Evolutionary conservation across 2,113 vertebrate genomes (phyloP).

Genomic region (Epinephelus moara): DNA sequence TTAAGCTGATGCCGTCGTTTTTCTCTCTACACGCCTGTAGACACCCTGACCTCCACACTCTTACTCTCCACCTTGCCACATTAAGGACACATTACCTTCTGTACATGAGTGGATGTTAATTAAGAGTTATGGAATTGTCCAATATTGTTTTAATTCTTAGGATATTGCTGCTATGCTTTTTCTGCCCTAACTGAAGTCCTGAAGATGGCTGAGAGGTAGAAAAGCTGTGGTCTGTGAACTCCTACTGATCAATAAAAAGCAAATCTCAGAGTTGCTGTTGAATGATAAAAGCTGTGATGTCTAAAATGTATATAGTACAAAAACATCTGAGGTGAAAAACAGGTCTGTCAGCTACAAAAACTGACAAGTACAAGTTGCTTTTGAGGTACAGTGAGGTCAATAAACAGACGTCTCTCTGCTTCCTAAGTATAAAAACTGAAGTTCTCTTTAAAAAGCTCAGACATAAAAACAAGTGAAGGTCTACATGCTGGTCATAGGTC

Average conservation of each 20-base stretch:
- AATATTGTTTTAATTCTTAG: not conserved
- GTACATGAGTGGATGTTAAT: not conserved
- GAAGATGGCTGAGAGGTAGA: conserved; percentile 8
- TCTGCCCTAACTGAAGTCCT: not conserved
- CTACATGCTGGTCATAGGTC: not conserved
- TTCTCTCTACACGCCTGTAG: not conserved
- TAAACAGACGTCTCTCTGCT: not conserved
- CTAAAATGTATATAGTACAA: conserved; percentile 8
- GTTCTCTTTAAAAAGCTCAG: not conserved
- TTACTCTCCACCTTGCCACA: not conserved
- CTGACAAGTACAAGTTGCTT: not conserved
- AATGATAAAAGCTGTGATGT: conserved; percentile 2
- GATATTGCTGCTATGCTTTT: not conserved
- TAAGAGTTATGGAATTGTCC: not conserved
- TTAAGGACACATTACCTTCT: not conserved
- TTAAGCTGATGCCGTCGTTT: not conserved
- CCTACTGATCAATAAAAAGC: not conserved
- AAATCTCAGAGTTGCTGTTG: not conserved
- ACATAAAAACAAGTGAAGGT: not conserved
- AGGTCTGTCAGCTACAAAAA: not conserved
- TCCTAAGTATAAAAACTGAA: not conserved
- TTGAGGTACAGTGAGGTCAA: conserved; percentile 18
- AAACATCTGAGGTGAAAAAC: conserved; percentile 7
- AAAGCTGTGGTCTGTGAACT: not conserved
- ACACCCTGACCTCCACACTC: not conserved